Base-by-base conservation (phyloP, 1,140 invertebrate genomes). In the Eubasilissa regina region DNA sequence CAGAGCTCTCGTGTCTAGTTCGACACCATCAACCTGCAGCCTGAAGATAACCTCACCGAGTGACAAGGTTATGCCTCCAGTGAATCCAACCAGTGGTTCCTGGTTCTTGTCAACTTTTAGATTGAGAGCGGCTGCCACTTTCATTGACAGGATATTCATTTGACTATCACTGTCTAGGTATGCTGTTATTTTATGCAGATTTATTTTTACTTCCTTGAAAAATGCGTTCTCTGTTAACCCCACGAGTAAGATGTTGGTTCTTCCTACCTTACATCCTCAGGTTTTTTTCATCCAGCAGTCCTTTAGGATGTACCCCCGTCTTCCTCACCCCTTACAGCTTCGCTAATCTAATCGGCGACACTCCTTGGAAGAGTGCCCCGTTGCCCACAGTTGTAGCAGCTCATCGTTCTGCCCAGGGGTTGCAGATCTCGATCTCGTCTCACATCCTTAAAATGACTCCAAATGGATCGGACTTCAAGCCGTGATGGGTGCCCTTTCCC, bases 231-330 rank as follows among this genome's bases (percentile, higher is more conserved):
- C 53, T n/a, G 13, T 9, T 17, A 7, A 8, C 1, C 53, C 53
- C 7, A 56, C n/a, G 0, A 56, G n/a, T n/a, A 56, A 17, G n/a
- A 56, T n/a, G 4, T 15, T n/a, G 11, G 1, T 15, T 51, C 9
- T 13, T 51, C n/a, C 11, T 56, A 8, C n/a, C 53, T 56, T 56
- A 17, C n/a, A 3, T 8, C 53, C 25, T 35, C 25, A 35, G 25
- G 25, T 35, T 35, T 35, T 35, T 56, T n/a, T 8, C 53, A n/a
- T 56, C n/a, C 53, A n/a, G n/a, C 53, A 56, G n/a, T 56, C 53
- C n/a, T 56, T 56, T 1, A 15, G 4, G 7, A 56, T 0, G 17
- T 56, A n/a, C n/a, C 53, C 53, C 13, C 53, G n/a, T 56, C 17
- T 12, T 8, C 7, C 7, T 7, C 53, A 56, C 4, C n/a, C 7